These are phyloP conservation scores for Enteromius trimaculatus DNA, from an alignment of 2,797 vertebrate species.

Conservation along the genomic window DNA sequence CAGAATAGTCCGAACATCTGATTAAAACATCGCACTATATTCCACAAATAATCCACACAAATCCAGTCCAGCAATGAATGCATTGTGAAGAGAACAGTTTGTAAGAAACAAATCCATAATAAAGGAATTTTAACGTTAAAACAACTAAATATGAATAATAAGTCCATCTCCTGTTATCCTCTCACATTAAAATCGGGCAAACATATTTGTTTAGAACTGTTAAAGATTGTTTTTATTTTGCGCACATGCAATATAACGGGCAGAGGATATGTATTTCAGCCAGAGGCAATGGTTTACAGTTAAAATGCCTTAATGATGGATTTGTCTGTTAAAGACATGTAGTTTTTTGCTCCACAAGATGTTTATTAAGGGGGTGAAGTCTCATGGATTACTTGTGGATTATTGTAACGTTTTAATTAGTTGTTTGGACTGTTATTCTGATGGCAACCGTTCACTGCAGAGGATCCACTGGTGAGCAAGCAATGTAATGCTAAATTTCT, in stretches of 20 bases:
- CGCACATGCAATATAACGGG: not conserved
- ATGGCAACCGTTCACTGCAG: not conserved
- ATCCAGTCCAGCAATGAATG: not conserved
- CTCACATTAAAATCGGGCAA: not conserved
- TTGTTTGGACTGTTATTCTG: not conserved
- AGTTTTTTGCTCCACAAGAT: too few species aligned
- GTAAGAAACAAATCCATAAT: not conserved
- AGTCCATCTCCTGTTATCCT: not conserved
- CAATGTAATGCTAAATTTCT: not conserved
- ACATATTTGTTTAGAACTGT: not conserved
- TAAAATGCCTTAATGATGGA: not conserved
- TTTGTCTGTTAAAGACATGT: not conserved
- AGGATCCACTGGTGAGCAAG: not conserved
- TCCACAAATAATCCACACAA: not conserved
- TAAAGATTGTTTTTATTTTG: not conserved
- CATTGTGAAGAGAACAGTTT: not conserved
- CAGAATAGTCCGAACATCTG: not conserved
- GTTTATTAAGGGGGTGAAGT: not conserved
- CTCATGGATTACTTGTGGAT: not conserved
- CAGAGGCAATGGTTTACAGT: not conserved
- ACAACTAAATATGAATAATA: not conserved
- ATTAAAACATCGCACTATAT: not conserved
- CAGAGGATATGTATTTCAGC: not conserved
- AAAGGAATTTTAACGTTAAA: not conserved
- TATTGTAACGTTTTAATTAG: not conserved